Conservation (phyloP, 2,888 invertebrate genomes). For the Abrostola tripartita region DNA sequence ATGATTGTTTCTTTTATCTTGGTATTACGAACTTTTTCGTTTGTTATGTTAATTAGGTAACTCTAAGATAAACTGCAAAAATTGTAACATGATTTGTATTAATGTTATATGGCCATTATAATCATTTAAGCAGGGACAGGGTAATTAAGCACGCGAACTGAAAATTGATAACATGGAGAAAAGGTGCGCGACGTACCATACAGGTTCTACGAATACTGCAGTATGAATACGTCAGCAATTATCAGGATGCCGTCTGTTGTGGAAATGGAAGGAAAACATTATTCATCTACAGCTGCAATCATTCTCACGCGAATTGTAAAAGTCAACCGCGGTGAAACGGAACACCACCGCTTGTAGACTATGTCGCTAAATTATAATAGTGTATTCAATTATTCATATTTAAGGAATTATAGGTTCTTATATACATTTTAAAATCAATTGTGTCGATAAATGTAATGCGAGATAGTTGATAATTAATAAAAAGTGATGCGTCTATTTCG, state of each 20-base stretch:
- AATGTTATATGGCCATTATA: too few species aligned
- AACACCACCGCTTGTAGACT: constrained; percentile 5
- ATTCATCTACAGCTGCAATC: constrained; percentile 40
- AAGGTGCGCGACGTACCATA: constrained; percentile 8
- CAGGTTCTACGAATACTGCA: constrained; percentile 18
- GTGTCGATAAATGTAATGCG: neutral
- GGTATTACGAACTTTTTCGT: too few species aligned
- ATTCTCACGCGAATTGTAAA: constrained; percentile 49
- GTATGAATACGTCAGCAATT: constrained; percentile 33
- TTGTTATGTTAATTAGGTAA: too few species aligned
- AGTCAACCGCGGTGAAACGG: constrained; percentile 24
- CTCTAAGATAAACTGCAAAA: too few species aligned
- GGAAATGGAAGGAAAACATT: constrained; percentile 42
- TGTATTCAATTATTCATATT: too few species aligned
- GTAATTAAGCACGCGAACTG: neutral
- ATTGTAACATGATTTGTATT: too few species aligned
- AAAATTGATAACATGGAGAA: neutral
- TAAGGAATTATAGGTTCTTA: too few species aligned
- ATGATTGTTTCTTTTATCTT: too few species aligned
- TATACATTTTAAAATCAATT: neutral
- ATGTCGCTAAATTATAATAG: neutral
- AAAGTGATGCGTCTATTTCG: neutral
- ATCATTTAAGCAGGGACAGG: neutral
- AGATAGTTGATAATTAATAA: constrained; percentile 6
- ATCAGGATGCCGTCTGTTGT: constrained; percentile 21